Evolutionary conservation across 92 coral and sea anemone genomes (phyloP).

Genomic region (Paramuricea clavata): DNA sequence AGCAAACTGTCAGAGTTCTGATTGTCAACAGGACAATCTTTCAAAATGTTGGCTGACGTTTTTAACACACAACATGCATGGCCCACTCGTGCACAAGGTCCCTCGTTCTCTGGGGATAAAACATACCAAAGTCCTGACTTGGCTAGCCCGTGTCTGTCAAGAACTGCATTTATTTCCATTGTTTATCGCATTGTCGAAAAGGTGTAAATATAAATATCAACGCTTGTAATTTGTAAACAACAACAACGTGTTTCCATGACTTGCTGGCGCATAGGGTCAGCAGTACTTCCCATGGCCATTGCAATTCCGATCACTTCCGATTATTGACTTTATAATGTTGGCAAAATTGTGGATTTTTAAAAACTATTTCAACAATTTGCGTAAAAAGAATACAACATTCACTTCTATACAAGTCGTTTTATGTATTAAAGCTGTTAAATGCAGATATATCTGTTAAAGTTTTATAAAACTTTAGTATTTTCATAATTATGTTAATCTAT

Average conservation of each 20-base stretch:
- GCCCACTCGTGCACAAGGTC: conserved; percentile 90
- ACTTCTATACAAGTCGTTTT: background rate
- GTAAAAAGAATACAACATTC: background rate
- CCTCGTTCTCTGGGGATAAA: conserved; percentile 92
- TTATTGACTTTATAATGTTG: background rate
- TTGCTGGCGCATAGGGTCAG: conserved; percentile 23
- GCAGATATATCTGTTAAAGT: background rate
- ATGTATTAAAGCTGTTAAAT: background rate
- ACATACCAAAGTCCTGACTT: conserved; percentile 91
- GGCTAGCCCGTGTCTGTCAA: conserved; percentile 75
- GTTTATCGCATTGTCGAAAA: background rate
- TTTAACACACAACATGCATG: conserved; percentile 74
- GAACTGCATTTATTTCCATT: conserved; percentile 95
- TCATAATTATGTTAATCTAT: background rate
- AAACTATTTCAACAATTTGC: background rate
- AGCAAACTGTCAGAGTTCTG: conserved; percentile 49
- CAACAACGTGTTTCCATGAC: conserved; percentile 6
- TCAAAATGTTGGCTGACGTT: conserved; percentile 3
- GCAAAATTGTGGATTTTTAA: background rate
- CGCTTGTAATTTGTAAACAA: background rate
- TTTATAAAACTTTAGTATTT: background rate
- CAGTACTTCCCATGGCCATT: background rate
- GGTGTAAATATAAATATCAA: background rate
- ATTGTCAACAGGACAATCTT: conserved; percentile 7
- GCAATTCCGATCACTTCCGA: background rate